Percentiles rank a stretch among this genome's conserved stretches.
phyloP scores from a whole-genome alignment of 2,797 vertebrate species.

The Danionella dracula region DNA sequence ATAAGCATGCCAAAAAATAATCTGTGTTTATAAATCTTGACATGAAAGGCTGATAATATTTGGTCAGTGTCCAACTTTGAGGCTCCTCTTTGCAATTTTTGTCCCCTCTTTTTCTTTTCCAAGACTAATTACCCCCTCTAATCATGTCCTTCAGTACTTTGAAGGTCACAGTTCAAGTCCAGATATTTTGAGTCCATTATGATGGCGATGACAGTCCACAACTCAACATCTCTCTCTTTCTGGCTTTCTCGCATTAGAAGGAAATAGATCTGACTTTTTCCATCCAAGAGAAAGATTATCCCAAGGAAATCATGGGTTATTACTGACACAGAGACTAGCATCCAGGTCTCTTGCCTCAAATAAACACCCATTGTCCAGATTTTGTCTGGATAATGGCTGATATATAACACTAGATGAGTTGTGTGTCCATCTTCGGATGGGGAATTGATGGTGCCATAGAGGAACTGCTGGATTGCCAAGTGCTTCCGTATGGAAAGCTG shows the following conservation, averaged over 20 bases:
- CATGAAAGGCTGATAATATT: not conserved
- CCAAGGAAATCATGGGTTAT: constrained; percentile 68
- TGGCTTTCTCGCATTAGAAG: constrained; percentile 74
- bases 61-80: not conserved
- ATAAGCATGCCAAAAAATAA: too few species aligned
- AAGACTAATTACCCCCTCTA: constrained; percentile 29
- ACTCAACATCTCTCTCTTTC: constrained; percentile 65
- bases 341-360: constrained; percentile 51
- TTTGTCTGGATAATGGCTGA: constrained; percentile 57
- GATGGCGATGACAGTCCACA: constrained; percentile 77
- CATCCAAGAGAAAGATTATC: constrained; percentile 70
- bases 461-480: constrained; percentile 17
- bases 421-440: constrained; percentile 32
- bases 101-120: constrained; percentile 9
- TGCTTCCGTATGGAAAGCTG: constrained; percentile 23
- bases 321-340: constrained; percentile 56
- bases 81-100: constrained; percentile 8
- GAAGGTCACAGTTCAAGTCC: constrained; percentile 77
- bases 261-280: constrained; percentile 81
- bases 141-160: constrained; percentile 62
- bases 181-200: constrained; percentile 78
- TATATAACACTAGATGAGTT: constrained; percentile 38
- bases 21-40: not conserved
- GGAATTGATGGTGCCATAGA: constrained; percentile 28
- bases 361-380: constrained; percentile 48